Percentiles rank a stretch among this genome's conserved stretches.
These are phyloP conservation scores for Ischnus inquisitorius DNA, from an alignment of 2,888 invertebrate species.

Conservation along the genomic window DNA sequence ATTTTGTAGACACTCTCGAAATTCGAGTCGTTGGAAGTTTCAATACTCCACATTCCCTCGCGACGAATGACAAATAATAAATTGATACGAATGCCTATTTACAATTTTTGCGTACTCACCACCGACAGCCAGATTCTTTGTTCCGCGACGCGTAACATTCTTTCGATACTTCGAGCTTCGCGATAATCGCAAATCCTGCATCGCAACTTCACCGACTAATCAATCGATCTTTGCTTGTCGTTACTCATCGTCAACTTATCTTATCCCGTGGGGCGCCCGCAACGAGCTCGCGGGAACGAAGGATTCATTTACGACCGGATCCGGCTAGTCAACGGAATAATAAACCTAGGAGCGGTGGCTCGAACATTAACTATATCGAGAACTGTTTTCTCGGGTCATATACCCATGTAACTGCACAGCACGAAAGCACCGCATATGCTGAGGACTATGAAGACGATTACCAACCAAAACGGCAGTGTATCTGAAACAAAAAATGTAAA, in stretches of 20 bases:
- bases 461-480: conserved; percentile 93
- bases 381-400: conserved; percentile 83
- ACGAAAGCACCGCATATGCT: conserved; percentile 93
- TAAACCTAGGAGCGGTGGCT: conserved; percentile 57
- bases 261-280: conserved; percentile 12
- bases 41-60: background rate
- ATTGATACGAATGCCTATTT: conserved; percentile 53
- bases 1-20: conserved; percentile 3
- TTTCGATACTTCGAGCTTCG: background rate
- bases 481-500: conserved; percentile 86
- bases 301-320: background rate
- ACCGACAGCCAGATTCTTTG: background rate
- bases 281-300: conserved; percentile 2
- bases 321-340: conserved; percentile 50
- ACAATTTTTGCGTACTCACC: conserved; percentile 36
- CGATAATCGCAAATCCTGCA: background rate
- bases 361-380: conserved; percentile 61
- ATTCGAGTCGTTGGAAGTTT: background rate
- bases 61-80: conserved; percentile 29
- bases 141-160: background rate
- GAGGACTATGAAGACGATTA: conserved; percentile 91
- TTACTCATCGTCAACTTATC: background rate
- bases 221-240: background rate
- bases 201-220: background rate
- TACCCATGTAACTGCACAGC: conserved; percentile 93